A percentile compares a stretch with the other conserved stretches of the same genome.
Conservation (phyloP, 2,113 vertebrate genomes). For the Rhinolophus sinicus region DNA sequence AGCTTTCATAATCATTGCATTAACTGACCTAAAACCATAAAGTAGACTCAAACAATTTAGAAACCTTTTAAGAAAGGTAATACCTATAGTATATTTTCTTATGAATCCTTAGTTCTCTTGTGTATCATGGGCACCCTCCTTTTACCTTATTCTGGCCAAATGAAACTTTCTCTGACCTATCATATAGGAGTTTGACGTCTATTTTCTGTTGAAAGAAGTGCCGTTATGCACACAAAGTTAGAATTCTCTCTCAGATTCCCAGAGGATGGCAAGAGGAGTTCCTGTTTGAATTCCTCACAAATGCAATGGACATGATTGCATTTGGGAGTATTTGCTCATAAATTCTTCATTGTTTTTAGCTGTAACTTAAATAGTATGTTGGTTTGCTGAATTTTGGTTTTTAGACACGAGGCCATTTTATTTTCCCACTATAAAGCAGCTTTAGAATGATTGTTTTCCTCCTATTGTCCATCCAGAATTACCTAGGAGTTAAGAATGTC, state of each 20-base stretch:
- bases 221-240: constrained; percentile 7
- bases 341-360: constrained; percentile 55
- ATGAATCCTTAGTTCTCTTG: background rate
- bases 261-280: background rate
- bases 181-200: constrained; percentile 40
- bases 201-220: background rate
- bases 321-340: background rate
- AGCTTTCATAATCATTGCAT: background rate
- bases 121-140: background rate
- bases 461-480: background rate
- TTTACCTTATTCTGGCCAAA: background rate
- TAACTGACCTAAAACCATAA: background rate
- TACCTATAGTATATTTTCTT: background rate
- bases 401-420: background rate
- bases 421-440: background rate
- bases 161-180: constrained; percentile 31
- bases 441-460: background rate
- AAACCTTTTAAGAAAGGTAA: background rate
- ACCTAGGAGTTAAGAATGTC: background rate
- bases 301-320: background rate
- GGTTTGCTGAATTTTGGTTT: constrained; percentile 40
- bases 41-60: background rate
- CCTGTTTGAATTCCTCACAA: constrained; percentile 33
- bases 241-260: background rate
- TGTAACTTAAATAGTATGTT: constrained; percentile 63